A percentile compares a stretch with the other conserved stretches of the same genome.
Evolutionary conservation across 1,140 invertebrate species (phyloP).

Genomic region (Pseudomyrmex gracilis): DNA sequence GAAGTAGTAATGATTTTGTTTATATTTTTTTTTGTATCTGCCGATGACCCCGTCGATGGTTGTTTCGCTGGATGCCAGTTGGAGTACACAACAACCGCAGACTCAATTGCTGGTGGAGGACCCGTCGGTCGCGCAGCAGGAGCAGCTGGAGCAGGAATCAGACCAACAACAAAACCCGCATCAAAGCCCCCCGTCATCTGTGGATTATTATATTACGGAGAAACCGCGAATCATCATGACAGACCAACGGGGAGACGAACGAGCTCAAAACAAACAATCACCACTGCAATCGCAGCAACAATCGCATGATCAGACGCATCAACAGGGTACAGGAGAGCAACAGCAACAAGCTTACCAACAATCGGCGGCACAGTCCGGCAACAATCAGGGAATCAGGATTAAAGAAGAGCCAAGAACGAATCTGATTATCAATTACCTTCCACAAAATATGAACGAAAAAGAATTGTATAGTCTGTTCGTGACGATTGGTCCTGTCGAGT

Average conservation of each 20-base stretch:
- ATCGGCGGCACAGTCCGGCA: slow-evolving; percentile 46
- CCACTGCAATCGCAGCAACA: slow-evolving; percentile 13
- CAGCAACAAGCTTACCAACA: slow-evolving; percentile 62
- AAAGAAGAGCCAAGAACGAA: slow-evolving; percentile 88
- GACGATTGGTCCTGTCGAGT: slow-evolving; percentile 94
- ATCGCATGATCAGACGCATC: slow-evolving; percentile 80
- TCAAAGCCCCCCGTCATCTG: slow-evolving; percentile 40
- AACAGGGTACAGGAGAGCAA: slow-evolving; percentile 70
- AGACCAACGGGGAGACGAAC: background rate
- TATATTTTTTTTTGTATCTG: slow-evolving; percentile 87
- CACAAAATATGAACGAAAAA: slow-evolving; percentile 96
- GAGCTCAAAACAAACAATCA: no score
- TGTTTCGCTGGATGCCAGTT: slow-evolving; percentile 81
- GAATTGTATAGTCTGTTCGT: slow-evolving; percentile 95
- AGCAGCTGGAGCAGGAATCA: slow-evolving; percentile 57
- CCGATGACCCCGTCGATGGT: slow-evolving; percentile 79
- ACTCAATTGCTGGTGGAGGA: slow-evolving; percentile 53
- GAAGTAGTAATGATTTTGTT: slow-evolving; percentile 86
- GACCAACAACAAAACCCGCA: slow-evolving; percentile 46
- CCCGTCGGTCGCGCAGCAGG: slow-evolving; percentile 27
- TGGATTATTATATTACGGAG: slow-evolving; percentile 22
- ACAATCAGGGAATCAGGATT: slow-evolving; percentile 63
- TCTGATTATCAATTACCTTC: slow-evolving; percentile 98
- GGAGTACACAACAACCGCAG: slow-evolving; percentile 74
- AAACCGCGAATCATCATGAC: slow-evolving; percentile 60